Base-by-base conservation (phyloP, 2,797 vertebrate genomes). In the Sylvia borin region DNA sequence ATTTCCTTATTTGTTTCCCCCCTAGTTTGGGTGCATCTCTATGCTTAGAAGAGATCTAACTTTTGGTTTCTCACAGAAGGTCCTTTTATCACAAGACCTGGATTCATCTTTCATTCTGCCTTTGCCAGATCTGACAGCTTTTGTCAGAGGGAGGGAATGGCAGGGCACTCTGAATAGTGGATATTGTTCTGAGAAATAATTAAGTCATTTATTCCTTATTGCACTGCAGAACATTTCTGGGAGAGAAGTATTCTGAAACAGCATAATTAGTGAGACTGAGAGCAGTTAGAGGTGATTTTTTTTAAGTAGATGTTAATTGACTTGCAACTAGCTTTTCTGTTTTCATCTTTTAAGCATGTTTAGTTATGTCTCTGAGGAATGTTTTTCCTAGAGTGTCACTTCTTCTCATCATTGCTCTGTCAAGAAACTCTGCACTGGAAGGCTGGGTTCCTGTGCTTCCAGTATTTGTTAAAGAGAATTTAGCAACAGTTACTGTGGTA, bases 141-240 rank as follows among this genome's bases (percentile, higher is more conserved):
- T 78, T 90, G 76, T 83, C 48, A 38, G 68, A 93, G 43, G 43
- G 57, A 91, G 70, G 51, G 73, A 86, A 36, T 73, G 66, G 51
- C 40, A 62, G 71, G n/a, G 34, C 0, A 0, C 54, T 74, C 76
- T 95, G 82, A 95, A 86, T 88, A 66, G 88, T 2, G n/a, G 40
- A 9, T 67, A 51, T 92, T 94, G 79, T 95, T 94, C 90, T 78
- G 55, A 17, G 15, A 26, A 92, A 90, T 36, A 92, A 95, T 90
- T 32, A 25, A 90, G 51, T 78, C 5, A 48, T 61, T 91, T 83
- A n/a, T 40, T 77, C 24, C 36, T 54, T 62, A 48, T 62, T 75
- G 40, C 24, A 7, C 34, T 57, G 57, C 29, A 90, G 5, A 82
- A 13, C 43, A 67, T 76, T 91, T 89, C 26, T 70, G 83, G n/a